Conservation (phyloP, 1,140 invertebrate genomes). For the Neodiprion virginianus region DNA sequence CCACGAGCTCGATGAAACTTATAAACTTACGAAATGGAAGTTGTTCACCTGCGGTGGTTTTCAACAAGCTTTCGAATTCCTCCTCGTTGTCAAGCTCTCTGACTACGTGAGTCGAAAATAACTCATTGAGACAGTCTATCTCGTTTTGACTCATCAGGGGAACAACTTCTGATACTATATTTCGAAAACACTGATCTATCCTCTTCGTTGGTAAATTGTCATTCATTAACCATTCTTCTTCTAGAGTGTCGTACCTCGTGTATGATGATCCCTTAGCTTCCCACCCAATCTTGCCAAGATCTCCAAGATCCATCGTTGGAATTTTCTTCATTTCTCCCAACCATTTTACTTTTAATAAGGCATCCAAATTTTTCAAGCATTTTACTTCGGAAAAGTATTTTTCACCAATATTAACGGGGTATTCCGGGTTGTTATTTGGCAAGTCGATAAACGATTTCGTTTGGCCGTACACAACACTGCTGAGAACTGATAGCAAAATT, state of each 20-base stretch:
- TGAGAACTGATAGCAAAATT: slow-evolving; percentile 2
- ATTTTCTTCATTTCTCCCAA: background rate
- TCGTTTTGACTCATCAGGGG: background rate
- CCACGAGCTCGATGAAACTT: background rate
- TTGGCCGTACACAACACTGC: background rate
- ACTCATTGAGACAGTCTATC: background rate
- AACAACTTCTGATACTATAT: background rate
- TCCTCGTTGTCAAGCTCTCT: background rate
- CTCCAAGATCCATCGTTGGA: background rate
- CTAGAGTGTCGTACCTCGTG: background rate
- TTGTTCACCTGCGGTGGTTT: background rate
- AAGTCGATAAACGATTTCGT: background rate
- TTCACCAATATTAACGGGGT: background rate
- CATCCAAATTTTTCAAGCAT: background rate
- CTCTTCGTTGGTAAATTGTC: background rate
- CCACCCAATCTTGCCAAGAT: background rate
- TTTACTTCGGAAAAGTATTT: background rate
- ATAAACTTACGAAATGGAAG: background rate
- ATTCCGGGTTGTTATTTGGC: background rate
- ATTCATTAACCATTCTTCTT: background rate
- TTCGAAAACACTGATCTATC: background rate
- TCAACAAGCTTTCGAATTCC: slow-evolving; percentile 5
- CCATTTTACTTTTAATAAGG: background rate
- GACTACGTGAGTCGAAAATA: background rate
- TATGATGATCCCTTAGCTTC: background rate